A percentile compares a stretch with the other conserved stretches of the same genome.
These are phyloP conservation scores for Drosophila sucinea DNA, from an alignment of 1,140 invertebrate genomes.

Conservation along the genomic window DNA sequence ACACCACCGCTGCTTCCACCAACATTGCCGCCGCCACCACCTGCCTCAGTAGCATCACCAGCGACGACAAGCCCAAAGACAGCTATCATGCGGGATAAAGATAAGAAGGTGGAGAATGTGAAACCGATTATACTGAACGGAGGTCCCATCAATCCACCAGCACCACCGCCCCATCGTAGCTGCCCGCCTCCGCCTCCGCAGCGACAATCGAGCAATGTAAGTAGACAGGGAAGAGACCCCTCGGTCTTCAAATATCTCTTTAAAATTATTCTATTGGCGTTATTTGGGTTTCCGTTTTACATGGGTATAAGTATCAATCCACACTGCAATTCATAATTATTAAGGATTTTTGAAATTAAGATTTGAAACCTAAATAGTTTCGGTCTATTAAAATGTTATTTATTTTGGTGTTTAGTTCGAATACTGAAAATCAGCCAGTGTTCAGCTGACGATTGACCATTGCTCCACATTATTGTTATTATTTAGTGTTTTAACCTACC, in stretches of 20 bases:
- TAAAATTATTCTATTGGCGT: background rate
- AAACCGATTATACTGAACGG: slow-evolving; percentile 78
- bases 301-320: no score
- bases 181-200: slow-evolving; percentile 80
- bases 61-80: slow-evolving; percentile 57
- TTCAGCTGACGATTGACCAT: no score
- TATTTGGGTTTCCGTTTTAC: background rate
- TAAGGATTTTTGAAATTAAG: no score
- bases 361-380: no score
- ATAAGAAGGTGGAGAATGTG: slow-evolving; percentile 44
- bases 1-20: slow-evolving; percentile 43
- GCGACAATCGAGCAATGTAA: slow-evolving; percentile 79
- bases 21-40: slow-evolving; percentile 49
- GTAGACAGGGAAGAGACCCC: slow-evolving; percentile 31
- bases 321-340: no score
- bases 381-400: no score
- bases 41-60: slow-evolving; percentile 28
- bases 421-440: no score
- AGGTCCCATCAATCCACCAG: slow-evolving; percentile 74
- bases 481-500: background rate
- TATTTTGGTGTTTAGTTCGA: no score
- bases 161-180: slow-evolving; percentile 76
- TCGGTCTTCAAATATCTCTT: background rate
- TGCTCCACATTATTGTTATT: background rate
- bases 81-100: slow-evolving; percentile 42